These are phyloP conservation scores for Scomber scombrus DNA, from an alignment of 2,113 vertebrate species.

Conservation along the genomic window DNA sequence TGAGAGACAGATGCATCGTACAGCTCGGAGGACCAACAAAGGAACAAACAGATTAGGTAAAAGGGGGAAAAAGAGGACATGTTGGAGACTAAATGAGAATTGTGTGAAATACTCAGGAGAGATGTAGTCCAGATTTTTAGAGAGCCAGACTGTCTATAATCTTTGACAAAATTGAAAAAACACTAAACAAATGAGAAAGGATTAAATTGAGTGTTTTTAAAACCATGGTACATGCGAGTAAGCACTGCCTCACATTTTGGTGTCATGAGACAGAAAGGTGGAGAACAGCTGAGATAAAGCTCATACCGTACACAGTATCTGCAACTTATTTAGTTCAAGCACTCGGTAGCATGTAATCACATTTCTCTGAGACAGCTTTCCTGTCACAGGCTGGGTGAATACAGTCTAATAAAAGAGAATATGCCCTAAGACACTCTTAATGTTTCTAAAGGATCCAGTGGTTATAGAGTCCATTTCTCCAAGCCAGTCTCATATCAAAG, in stretches of 20 bases:
- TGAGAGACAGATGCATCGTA: conserved; percentile 57
- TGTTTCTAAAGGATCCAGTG: background rate
- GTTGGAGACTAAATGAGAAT: conserved; percentile 58
- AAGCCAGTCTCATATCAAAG: no score
- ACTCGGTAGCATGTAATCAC: conserved; percentile 38
- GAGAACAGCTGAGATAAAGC: conserved; percentile 11
- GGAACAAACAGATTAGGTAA: conserved; percentile 59
- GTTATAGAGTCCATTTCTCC: background rate
- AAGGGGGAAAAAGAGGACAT: conserved; percentile 17
- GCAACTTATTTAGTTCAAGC: conserved; percentile 25
- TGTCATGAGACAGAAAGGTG: conserved; percentile 3
- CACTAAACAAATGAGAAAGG: conserved; percentile 38
- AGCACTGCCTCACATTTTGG: background rate
- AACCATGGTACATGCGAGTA: conserved; percentile 17
- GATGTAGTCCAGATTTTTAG: conserved; percentile 50
- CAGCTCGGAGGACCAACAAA: conserved; percentile 59
- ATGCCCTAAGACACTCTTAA: background rate
- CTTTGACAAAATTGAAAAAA: conserved; percentile 47
- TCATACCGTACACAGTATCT: background rate
- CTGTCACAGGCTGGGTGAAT: conserved; percentile 4
- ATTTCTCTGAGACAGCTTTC: conserved; percentile 27
- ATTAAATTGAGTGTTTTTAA: conserved; percentile 29
- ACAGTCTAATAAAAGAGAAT: conserved; percentile 37
- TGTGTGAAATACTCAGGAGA: conserved; percentile 51
- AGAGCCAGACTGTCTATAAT: conserved; percentile 46